Percentiles rank a stretch among this genome's conserved stretches.
Conservation (phyloP, 35 echinoderm and acorn worm species). For the Diadema setosum region DNA sequence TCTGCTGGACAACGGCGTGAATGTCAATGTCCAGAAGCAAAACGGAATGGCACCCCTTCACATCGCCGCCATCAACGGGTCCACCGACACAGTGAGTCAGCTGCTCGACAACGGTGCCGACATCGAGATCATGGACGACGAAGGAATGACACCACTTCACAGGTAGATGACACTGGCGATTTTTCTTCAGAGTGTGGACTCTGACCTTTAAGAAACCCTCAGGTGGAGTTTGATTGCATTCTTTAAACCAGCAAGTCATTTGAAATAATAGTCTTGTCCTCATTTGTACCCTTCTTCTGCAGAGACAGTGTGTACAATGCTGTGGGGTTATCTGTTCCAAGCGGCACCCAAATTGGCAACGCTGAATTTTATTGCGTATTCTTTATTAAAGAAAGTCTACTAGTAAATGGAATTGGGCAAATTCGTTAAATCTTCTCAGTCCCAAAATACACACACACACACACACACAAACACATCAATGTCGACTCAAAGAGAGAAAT, state of each 20-base stretch:
- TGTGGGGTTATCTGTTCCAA: no score
- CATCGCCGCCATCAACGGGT: constrained; percentile 60
- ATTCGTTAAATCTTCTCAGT: no score
- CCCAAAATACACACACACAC: no score
- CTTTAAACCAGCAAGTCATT: constrained; percentile 29
- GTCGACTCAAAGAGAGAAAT: no score
- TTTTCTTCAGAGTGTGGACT: constrained; percentile 29
- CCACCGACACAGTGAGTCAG: constrained; percentile 10
- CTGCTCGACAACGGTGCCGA: constrained; percentile 51
- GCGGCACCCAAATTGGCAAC: no score
- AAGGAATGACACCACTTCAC: constrained; percentile 89
- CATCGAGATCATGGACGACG: constrained; percentile 33
- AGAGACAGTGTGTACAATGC: no score
- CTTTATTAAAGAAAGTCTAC: no score
- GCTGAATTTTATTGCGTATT: no score
- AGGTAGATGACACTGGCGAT: constrained; percentile 37
- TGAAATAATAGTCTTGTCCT: not conserved
- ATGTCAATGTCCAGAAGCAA: constrained; percentile 28
- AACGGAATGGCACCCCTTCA: constrained; percentile 38
- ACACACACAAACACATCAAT: no score
- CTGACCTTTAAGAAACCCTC: not conserved
- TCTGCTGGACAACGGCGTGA: constrained; percentile 9
- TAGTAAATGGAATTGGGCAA: no score
- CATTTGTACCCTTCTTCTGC: not conserved
- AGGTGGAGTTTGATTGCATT: not conserved